phyloP scores from a whole-genome alignment of 2,888 invertebrate species.

The Anaspis maculata region DNA sequence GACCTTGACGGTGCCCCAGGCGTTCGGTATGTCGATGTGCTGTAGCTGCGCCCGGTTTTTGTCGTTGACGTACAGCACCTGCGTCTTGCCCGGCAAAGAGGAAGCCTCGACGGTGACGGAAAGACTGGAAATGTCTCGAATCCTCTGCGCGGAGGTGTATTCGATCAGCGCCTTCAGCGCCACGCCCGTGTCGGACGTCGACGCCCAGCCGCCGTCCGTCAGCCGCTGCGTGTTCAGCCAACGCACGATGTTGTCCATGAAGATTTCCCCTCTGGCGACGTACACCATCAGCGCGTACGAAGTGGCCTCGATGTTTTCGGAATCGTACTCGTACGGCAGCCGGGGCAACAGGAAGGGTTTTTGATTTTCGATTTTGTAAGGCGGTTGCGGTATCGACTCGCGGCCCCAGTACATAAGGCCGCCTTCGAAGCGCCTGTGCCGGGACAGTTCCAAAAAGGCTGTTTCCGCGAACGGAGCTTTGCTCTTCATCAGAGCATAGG shows the following conservation, averaged over 20 bases:
- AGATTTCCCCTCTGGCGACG: constrained; percentile 73
- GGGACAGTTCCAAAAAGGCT: constrained; percentile 66
- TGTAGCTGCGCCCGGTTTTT: constrained; percentile 73
- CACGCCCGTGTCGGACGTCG: constrained; percentile 69
- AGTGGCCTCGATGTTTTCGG: constrained; percentile 87
- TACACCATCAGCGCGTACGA: constrained; percentile 86
- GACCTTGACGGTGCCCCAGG: constrained; percentile 91
- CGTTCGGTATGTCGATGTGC: constrained; percentile 76
- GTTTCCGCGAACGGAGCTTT: constrained; percentile 81
- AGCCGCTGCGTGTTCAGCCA: constrained; percentile 86
- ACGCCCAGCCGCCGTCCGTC: constrained; percentile 64
- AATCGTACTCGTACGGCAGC: constrained; percentile 79
- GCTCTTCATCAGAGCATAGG: constrained; percentile 76
- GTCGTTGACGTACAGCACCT: constrained; percentile 59
- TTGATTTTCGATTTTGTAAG: constrained; percentile 82
- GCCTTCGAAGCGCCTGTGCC: constrained; percentile 60
- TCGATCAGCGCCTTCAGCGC: constrained; percentile 85
- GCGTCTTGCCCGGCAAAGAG: constrained; percentile 59
- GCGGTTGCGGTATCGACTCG: constrained; percentile 69
- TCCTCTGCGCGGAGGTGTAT: constrained; percentile 75
- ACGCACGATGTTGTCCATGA: constrained; percentile 77
- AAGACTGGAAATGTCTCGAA: constrained; percentile 72
- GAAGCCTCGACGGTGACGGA: constrained; percentile 78
- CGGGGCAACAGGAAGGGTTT: constrained; percentile 84
- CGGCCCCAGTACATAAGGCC: constrained; percentile 83